phyloP scores from a whole-genome alignment of 2,888 invertebrate species.

The Ectemnius continuus region DNA sequence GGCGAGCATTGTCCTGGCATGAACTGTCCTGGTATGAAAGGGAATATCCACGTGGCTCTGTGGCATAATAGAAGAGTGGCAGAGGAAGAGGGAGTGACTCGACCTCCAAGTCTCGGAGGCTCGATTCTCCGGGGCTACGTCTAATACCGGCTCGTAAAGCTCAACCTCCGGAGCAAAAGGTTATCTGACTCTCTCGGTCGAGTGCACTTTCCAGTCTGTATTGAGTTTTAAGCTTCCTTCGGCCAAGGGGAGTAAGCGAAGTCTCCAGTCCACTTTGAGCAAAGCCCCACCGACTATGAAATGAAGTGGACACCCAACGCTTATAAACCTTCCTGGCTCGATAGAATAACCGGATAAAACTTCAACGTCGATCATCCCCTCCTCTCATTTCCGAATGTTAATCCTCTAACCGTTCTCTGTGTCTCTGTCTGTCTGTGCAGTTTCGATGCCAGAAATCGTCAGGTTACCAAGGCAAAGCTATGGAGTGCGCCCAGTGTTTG shows the following conservation, averaged over 20 bases:
- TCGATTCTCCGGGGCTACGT: neutral
- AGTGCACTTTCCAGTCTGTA: constrained; percentile 61
- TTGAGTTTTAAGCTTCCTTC: constrained; percentile 47
- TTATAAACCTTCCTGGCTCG: constrained; percentile 21
- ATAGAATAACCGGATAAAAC: constrained; percentile 1
- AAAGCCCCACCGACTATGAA: constrained; percentile 62
- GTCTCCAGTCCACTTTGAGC: constrained; percentile 17
- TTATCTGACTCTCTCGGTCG: constrained; percentile 68
- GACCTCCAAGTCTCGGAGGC: neutral
- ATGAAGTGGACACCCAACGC: constrained; percentile 61
- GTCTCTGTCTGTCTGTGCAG: constrained; percentile 77
- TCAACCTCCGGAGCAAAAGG: constrained; percentile 58
- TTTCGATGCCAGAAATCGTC: constrained; percentile 82
- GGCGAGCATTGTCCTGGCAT: neutral
- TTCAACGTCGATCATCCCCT: neutral
- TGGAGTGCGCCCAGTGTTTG: constrained; percentile 82
- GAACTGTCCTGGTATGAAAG: neutral
- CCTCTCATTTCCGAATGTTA: neutral
- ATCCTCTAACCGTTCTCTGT: constrained; percentile 56
- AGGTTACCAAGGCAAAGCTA: constrained; percentile 80
- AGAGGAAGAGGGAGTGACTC: neutral
- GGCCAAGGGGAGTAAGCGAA: constrained; percentile 13
- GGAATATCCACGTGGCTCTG: neutral
- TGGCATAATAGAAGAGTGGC: neutral
- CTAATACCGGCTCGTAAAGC: constrained; percentile 37